Evolutionary conservation across 2,888 invertebrate genomes (phyloP).

Genomic region (Melanchra persicariae): DNA sequence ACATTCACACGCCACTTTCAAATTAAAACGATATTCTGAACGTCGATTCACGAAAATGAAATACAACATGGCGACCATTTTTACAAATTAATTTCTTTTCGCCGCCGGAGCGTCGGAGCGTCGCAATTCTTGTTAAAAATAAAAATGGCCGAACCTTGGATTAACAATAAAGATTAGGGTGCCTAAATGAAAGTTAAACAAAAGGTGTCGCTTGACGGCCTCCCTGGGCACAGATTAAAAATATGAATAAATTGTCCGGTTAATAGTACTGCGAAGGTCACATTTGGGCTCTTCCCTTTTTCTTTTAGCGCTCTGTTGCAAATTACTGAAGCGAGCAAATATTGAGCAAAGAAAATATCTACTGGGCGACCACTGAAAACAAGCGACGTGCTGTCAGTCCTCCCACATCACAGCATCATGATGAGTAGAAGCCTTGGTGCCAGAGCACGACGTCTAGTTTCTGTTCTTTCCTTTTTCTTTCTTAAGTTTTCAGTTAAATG

Average conservation of each 20-base stretch:
- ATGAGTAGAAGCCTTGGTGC: too few species aligned
- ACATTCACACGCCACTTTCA: conserved; percentile 23
- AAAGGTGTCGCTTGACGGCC: conserved; percentile 60
- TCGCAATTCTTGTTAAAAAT: conserved; percentile 59
- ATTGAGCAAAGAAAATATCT: background rate
- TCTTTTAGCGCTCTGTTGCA: conserved; percentile 23
- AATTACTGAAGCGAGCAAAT: conserved; percentile 24
- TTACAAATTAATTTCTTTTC: conserved; percentile 53
- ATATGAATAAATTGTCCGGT: conserved; percentile 60
- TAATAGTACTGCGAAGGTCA: conserved; percentile 48
- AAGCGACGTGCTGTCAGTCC: too few species aligned
- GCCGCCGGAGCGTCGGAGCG: background rate
- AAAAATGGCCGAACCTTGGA: conserved; percentile 54
- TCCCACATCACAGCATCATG: too few species aligned
- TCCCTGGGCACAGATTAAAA: conserved; percentile 58
- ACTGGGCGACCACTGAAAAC: background rate
- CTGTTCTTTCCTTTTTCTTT: too few species aligned
- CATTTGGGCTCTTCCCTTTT: conserved; percentile 16
- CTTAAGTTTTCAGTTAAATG: too few species aligned
- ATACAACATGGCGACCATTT: conserved; percentile 40
- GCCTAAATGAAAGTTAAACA: conserved; percentile 68
- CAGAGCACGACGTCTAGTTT: too few species aligned
- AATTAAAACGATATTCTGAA: conserved; percentile 53
- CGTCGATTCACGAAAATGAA: conserved; percentile 41
- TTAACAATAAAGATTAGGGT: conserved; percentile 67